A percentile compares a stretch with the other conserved stretches of the same genome.
These are phyloP conservation scores for Torymus aiolomorphi DNA, from an alignment of 2,888 invertebrate genomes.

Conservation along the genomic window DNA sequence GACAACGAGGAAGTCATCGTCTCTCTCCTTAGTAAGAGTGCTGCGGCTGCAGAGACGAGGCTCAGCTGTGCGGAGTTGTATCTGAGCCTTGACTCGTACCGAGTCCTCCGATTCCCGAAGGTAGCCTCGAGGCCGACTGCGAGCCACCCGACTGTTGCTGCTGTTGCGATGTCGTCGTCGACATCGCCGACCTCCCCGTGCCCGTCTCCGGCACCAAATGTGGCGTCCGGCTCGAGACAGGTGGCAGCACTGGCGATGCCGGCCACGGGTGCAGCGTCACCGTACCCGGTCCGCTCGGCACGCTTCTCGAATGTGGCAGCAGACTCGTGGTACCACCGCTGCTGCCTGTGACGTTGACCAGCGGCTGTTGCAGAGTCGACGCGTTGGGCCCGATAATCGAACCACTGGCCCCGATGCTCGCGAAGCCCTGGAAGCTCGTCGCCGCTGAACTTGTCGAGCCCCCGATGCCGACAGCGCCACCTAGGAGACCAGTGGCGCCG, in stretches of 20 bases:
- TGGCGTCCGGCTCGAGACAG: constrained; percentile 82
- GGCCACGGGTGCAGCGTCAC: constrained; percentile 87
- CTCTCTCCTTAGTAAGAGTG: constrained; percentile 69
- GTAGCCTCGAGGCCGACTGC: constrained; percentile 70
- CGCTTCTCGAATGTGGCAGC: constrained; percentile 77
- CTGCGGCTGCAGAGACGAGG: constrained; percentile 75
- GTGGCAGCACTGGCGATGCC: constrained; percentile 86
- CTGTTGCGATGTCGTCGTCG: constrained; percentile 8
- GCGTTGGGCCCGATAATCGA: constrained; percentile 24
- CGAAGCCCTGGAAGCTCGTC: constrained; percentile 52
- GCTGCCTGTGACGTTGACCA: constrained; percentile 16
- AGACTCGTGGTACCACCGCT: constrained; percentile 64
- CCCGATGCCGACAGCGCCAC: constrained; percentile 75
- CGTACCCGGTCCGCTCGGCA: constrained; percentile 78
- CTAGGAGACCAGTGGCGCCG: constrained; percentile 67
- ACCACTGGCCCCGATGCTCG: constrained; percentile 45
- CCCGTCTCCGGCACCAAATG: constrained; percentile 85
- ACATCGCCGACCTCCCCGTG: constrained; percentile 45
- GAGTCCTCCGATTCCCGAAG: constrained; percentile 65
- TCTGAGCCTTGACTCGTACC: constrained; percentile 74
- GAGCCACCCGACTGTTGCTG: constrained; percentile 60
- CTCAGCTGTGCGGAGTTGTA: constrained; percentile 74
- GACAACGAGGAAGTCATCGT: constrained; percentile 1
- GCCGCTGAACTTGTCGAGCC: constrained; percentile 63
- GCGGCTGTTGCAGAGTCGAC: constrained; percentile 27